Conservation (phyloP, 92 coral and sea anemone species). For the Ricordea florida region DNA sequence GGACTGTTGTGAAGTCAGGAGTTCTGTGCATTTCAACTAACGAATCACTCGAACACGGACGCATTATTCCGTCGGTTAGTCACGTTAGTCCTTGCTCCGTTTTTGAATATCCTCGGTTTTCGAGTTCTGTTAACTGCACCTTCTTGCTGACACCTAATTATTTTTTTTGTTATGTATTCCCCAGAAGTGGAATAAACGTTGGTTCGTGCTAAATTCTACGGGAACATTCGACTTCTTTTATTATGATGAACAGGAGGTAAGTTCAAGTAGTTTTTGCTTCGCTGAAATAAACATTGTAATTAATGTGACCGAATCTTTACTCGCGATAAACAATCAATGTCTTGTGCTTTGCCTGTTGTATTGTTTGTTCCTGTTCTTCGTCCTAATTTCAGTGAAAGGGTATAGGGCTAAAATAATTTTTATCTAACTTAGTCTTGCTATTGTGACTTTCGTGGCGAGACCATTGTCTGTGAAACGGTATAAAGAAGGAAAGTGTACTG, state of each 20-base stretch:
- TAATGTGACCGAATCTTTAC: constrained; percentile 20
- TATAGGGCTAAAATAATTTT: too few species aligned
- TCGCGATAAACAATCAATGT: neutral
- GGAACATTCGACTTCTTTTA: constrained; percentile 81
- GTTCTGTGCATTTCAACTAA: constrained; percentile 66
- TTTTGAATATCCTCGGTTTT: constrained; percentile 39
- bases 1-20: constrained; percentile 90
- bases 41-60: constrained; percentile 60
- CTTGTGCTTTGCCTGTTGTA: too few species aligned
- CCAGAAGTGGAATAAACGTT: constrained; percentile 92
- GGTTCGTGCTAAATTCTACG: constrained; percentile 91
- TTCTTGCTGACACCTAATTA: constrained; percentile 11
- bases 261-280: constrained; percentile 34
- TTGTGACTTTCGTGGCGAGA: too few species aligned
- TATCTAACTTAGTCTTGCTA: too few species aligned
- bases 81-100: constrained; percentile 24
- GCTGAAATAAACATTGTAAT: constrained; percentile 34
- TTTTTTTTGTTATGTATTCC: constrained; percentile 3
- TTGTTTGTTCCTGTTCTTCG: too few species aligned
- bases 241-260: constrained; percentile 70
- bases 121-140: constrained; percentile 4
- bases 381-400: too few species aligned
- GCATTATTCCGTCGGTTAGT: constrained; percentile 43
- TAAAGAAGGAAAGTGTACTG: too few species aligned
- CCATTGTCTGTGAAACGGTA: too few species aligned